phyloP scores from a whole-genome alignment of 1,140 invertebrate species.

The Bombus pyrosoma region DNA sequence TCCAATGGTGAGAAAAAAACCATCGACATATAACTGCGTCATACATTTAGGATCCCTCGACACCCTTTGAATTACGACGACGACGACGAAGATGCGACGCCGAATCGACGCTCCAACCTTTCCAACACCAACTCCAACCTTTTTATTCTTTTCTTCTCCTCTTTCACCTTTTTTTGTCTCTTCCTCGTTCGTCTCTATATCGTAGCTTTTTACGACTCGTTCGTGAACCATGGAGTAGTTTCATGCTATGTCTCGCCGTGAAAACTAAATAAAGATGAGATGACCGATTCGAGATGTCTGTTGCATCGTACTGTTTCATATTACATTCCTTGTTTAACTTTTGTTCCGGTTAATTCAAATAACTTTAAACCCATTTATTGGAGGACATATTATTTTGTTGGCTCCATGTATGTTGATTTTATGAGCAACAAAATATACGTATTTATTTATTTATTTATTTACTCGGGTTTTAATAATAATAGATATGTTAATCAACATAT shows the following conservation, averaged over 20 bases:
- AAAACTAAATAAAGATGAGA: not conserved
- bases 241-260: not conserved
- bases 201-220: not conserved
- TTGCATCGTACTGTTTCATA: too few relatives aligned
- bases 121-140: not conserved
- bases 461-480: too few relatives aligned
- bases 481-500: too few relatives aligned
- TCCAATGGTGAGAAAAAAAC: constrained; percentile 2
- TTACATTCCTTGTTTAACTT: too few relatives aligned
- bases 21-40: constrained; percentile 13
- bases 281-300: too few relatives aligned
- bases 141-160: not conserved
- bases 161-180: not conserved
- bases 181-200: not conserved
- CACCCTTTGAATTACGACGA: constrained; percentile 2
- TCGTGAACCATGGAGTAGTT: not conserved
- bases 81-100: not conserved
- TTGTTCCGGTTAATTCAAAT: too few relatives aligned
- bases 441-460: too few relatives aligned
- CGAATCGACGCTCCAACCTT: constrained; percentile 1
- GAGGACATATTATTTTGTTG: too few relatives aligned
- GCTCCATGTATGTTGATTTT: too few relatives aligned
- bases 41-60: constrained; percentile 24
- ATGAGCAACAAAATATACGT: too few relatives aligned
- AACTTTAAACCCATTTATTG: too few relatives aligned